These are phyloP conservation scores for Acanthurus leucopareius DNA, from an alignment of 2,797 vertebrate species.

Conservation along the genomic window DNA sequence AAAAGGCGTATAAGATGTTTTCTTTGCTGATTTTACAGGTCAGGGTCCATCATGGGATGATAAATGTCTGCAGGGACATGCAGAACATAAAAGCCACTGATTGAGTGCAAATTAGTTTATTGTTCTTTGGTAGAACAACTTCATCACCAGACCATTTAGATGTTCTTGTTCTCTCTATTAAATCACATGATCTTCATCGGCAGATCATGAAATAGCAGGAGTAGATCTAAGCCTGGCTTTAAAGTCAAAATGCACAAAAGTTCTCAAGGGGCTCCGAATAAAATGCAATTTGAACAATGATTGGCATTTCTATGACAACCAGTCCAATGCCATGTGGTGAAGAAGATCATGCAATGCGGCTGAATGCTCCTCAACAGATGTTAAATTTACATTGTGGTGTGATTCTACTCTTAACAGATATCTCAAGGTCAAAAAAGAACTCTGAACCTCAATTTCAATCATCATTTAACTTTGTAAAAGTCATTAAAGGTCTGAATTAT, in stretches of 20 bases:
- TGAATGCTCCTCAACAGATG: not conserved
- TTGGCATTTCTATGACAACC: not conserved
- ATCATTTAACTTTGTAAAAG: no score
- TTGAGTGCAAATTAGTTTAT: no score
- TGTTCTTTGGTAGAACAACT: not conserved
- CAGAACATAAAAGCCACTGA: not conserved
- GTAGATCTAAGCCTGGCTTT: not conserved
- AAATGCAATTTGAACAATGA: not conserved
- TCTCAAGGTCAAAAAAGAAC: no score
- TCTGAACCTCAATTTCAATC: no score
- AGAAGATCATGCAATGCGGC: no score
- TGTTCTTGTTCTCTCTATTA: not conserved
- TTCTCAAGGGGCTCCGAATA: not conserved
- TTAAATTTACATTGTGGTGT: not conserved
- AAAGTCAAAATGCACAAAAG: not conserved
- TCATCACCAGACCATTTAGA: not conserved
- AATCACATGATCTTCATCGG: not conserved
- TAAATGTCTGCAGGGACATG: not conserved
- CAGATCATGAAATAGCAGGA: not conserved
- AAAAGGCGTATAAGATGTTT: not conserved
- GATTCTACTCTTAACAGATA: no score
- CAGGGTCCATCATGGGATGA: not conserved
- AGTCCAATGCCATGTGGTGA: not conserved
- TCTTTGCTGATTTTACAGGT: no score
- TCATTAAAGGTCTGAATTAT: no score